These are phyloP conservation scores for Ruditapes philippinarum DNA, from an alignment of 1,140 invertebrate genomes.

Conservation along the genomic window DNA sequence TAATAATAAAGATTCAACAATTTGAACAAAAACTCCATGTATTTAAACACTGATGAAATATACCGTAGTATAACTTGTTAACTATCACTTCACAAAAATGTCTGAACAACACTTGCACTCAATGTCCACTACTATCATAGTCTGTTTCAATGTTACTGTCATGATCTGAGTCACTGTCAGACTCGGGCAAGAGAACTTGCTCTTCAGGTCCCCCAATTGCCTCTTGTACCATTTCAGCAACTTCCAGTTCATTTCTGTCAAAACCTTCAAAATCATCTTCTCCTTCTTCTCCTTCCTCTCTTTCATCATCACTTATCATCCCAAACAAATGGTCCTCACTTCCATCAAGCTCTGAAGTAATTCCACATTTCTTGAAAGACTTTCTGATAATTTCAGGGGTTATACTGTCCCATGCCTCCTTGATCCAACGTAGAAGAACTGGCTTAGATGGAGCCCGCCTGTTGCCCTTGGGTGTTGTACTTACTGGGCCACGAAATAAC, in stretches of 20 bases:
- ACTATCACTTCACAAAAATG: too few relatives aligned
- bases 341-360: slow-evolving; percentile 9
- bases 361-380: slow-evolving; percentile 53
- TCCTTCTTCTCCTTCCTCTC: not conserved
- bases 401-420: slow-evolving; percentile 40
- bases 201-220: not conserved
- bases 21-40: too few relatives aligned
- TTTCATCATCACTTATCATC: not conserved
- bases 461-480: slow-evolving; percentile 33
- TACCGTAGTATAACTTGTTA: too few relatives aligned
- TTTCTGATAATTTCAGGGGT: slow-evolving; percentile 16
- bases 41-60: too few relatives aligned
- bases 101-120: too few relatives aligned
- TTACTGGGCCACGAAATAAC: slow-evolving; percentile 38
- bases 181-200: not conserved
- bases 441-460: slow-evolving; percentile 2
- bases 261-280: slow-evolving; percentile 40
- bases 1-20: too few relatives aligned
- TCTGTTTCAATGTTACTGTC: not conserved
- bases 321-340: slow-evolving; percentile 37
- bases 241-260: not conserved
- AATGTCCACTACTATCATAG: not conserved
- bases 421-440: slow-evolving; percentile 13
- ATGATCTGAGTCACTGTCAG: not conserved
- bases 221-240: not conserved